Percentiles rank a stretch among this genome's conserved stretches.
phyloP scores from a whole-genome alignment of 2,797 vertebrate species.

The Danio jaintianensis region DNA sequence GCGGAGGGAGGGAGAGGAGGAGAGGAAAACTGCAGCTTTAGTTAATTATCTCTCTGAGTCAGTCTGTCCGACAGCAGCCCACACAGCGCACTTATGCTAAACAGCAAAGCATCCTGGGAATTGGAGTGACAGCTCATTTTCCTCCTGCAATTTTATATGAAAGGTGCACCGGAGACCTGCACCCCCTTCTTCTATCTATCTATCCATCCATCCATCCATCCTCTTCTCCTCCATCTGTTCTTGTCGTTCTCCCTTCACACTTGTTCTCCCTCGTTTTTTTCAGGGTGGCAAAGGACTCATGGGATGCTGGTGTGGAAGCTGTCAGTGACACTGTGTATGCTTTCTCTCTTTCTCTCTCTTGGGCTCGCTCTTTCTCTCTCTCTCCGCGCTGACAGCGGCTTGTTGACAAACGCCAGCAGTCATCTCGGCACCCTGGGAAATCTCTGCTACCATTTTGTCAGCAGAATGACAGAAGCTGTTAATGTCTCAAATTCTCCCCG shows the following conservation, averaged over 20 bases:
- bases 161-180: conserved; percentile 94
- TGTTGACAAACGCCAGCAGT: conserved; percentile 99
- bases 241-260: conserved; percentile 58
- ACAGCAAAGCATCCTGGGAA: conserved; percentile 99
- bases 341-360: conserved; percentile 82
- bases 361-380: conserved; percentile 80
- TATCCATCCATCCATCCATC: conserved; percentile 42
- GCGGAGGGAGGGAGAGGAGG: conserved; percentile 65
- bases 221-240: conserved; percentile 59
- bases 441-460: conserved; percentile 99
- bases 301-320: conserved; percentile 88
- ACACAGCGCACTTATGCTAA: conserved; percentile 97
- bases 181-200: conserved; percentile 50
- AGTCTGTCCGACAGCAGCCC: conserved; percentile 91
- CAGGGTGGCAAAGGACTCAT: conserved; percentile 86
- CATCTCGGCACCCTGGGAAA: conserved; percentile 99
- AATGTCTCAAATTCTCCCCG: conserved; percentile 99
- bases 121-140: conserved; percentile 99
- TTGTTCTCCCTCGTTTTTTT: conserved; percentile 79
- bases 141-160: conserved; percentile 89
- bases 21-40: conserved; percentile 89
- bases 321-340: conserved; percentile 85
- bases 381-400: conserved; percentile 94
- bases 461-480: conserved; percentile 99
- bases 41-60: conserved; percentile 98